Percentiles rank a stretch among this genome's conserved stretches.
Conservation (phyloP, 2,113 vertebrate species). For the Macrotus californicus region DNA sequence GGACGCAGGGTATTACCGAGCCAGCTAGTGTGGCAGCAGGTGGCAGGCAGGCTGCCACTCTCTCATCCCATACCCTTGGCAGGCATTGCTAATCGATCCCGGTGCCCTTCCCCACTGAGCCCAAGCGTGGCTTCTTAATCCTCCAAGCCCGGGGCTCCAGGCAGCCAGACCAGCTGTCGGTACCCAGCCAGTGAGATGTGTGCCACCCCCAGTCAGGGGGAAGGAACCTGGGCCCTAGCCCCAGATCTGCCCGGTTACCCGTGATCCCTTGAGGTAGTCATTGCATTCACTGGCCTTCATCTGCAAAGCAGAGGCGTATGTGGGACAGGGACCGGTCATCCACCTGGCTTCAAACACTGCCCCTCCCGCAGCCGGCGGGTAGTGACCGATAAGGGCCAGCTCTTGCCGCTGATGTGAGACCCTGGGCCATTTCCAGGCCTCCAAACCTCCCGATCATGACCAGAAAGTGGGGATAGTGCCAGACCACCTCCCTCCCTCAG, state of each 20-base stretch:
- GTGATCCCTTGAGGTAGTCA: accelerated
- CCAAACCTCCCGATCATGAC: background rate
- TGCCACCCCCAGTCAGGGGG: background rate
- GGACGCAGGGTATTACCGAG: accelerated
- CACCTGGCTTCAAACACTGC: accelerated
- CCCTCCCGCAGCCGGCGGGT: background rate
- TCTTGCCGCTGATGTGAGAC: background rate
- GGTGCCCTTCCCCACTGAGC: background rate
- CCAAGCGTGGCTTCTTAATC: background rate
- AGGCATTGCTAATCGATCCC: conserved; percentile 9
- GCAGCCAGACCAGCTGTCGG: background rate
- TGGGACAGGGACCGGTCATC: background rate
- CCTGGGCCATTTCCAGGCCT: background rate
- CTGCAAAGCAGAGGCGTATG: background rate
- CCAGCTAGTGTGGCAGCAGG: too few species aligned
- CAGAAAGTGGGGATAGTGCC: background rate
- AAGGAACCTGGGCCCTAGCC: background rate
- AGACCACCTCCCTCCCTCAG: conserved; percentile 34
- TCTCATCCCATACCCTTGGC: background rate
- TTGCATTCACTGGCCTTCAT: background rate
- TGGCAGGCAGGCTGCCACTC: background rate
- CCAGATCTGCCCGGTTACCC: background rate
- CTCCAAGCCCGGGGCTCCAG: background rate
- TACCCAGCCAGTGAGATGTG: background rate
- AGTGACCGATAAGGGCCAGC: background rate